phyloP scores from a whole-genome alignment of 2,113 vertebrate genomes.

The Gopherus evgoodei region DNA sequence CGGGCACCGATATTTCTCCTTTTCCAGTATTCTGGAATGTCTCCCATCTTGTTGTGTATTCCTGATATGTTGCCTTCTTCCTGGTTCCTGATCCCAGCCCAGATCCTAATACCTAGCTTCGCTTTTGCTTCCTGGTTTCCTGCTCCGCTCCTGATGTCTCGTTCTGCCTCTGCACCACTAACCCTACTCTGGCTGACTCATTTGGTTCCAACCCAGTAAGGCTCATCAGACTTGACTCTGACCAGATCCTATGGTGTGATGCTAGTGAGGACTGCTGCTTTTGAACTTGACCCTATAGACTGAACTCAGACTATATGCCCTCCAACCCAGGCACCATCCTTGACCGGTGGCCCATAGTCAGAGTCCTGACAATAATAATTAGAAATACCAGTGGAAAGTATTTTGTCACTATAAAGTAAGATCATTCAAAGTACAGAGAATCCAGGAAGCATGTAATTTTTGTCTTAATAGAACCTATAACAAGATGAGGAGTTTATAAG shows the following conservation, averaged over 20 bases:
- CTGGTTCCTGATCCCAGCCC: not conserved
- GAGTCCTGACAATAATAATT: not conserved
- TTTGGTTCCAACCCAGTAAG: not conserved
- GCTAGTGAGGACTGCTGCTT: not conserved
- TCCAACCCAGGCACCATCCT: not conserved
- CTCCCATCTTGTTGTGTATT: not conserved
- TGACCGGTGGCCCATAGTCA: not conserved
- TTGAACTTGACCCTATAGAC: not conserved
- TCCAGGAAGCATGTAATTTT: not conserved
- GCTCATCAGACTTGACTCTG: not conserved
- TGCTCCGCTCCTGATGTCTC: not conserved
- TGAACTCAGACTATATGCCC: not conserved
- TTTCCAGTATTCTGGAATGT: too few species aligned
- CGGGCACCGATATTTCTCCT: too few species aligned
- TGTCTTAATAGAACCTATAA: slow-evolving; percentile 28
- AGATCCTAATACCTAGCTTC: not conserved
- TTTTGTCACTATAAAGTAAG: slow-evolving; percentile 46
- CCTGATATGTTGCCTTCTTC: not conserved
- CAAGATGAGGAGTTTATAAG: slow-evolving; percentile 47
- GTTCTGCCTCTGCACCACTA: not conserved
- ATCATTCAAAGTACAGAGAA: not conserved
- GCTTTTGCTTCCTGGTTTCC: not conserved
- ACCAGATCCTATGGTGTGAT: not conserved
- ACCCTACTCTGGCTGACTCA: not conserved
- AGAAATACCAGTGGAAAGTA: not conserved